Conservation (phyloP, 1,140 invertebrate genomes). For the Hirudo medicinalis region DNA sequence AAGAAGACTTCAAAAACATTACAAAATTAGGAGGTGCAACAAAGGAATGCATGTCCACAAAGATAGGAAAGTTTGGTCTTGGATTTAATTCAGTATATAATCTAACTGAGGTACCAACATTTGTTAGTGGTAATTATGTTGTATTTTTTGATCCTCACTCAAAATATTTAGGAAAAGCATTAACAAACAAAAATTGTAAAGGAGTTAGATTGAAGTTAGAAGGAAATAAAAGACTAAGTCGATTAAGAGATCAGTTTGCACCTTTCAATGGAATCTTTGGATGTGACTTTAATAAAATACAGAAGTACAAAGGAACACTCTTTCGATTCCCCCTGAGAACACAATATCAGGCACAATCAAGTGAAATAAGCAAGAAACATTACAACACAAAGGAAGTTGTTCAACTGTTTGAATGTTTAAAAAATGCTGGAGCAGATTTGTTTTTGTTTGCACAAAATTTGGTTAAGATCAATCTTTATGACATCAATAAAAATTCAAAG, state of each 20-base stretch:
- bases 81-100: slow-evolving; percentile 37
- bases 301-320: slow-evolving; percentile 29
- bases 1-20: slow-evolving; percentile 32
- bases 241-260: slow-evolving; percentile 28
- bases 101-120: slow-evolving; percentile 35
- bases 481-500: slow-evolving; percentile 23
- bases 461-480: slow-evolving; percentile 28
- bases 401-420: slow-evolving; percentile 28
- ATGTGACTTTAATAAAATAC: slow-evolving; percentile 23
- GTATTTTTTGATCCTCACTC: slow-evolving; percentile 37
- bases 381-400: slow-evolving; percentile 29
- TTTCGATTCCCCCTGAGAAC: slow-evolving; percentile 32
- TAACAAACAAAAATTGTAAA: slow-evolving; percentile 23
- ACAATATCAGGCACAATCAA: slow-evolving; percentile 27
- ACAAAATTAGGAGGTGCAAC: slow-evolving; percentile 30
- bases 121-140: slow-evolving; percentile 29
- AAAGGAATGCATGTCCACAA: slow-evolving; percentile 28
- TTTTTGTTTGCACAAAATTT: slow-evolving; percentile 36
- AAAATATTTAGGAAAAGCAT: slow-evolving; percentile 27
- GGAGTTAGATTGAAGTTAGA: slow-evolving; percentile 29
- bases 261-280: slow-evolving; percentile 32
- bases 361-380: slow-evolving; percentile 28
- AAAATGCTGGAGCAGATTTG: slow-evolving; percentile 27
- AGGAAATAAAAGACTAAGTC: slow-evolving; percentile 24
- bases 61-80: slow-evolving; percentile 34